These are phyloP conservation scores for Plebejus anna DNA, from an alignment of 2,888 invertebrate genomes.

Conservation along the genomic window DNA sequence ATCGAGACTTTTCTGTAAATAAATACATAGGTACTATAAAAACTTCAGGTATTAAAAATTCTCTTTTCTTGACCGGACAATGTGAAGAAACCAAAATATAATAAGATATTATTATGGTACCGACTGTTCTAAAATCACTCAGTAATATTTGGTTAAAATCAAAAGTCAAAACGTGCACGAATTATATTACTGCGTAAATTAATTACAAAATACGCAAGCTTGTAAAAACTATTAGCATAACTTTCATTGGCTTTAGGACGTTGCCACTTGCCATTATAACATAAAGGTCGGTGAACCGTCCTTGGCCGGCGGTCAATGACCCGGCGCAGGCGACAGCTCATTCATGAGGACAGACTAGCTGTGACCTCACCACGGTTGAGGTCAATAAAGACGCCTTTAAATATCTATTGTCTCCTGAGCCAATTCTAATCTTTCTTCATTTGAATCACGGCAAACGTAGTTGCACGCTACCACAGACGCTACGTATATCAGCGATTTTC, in stretches of 20 bases:
- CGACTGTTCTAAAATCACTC: not conserved
- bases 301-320: constrained; percentile 5
- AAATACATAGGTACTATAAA: not conserved
- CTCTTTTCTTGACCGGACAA: not conserved
- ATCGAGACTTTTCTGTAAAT: not conserved
- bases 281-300: not conserved
- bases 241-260: not conserved
- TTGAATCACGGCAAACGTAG: not conserved
- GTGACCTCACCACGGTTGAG: not conserved
- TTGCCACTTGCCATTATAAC: not conserved
- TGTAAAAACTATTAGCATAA: not conserved
- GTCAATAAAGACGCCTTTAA: not conserved
- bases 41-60: not conserved
- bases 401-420: not conserved
- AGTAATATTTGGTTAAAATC: not conserved
- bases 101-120: not conserved
- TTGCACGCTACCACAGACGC: not conserved
- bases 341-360: not conserved
- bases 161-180: not conserved
- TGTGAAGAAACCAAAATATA: not conserved
- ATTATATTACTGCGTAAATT: not conserved
- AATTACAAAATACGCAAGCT: not conserved
- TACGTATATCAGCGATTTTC: not conserved
- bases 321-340: constrained; percentile 10
- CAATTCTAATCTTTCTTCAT: not conserved